Evolutionary conservation across 2,888 invertebrate genomes (phyloP), one percentile per base, ranked within the genome.

Genomic region (Sphaerophoria taeniata): DNA sequence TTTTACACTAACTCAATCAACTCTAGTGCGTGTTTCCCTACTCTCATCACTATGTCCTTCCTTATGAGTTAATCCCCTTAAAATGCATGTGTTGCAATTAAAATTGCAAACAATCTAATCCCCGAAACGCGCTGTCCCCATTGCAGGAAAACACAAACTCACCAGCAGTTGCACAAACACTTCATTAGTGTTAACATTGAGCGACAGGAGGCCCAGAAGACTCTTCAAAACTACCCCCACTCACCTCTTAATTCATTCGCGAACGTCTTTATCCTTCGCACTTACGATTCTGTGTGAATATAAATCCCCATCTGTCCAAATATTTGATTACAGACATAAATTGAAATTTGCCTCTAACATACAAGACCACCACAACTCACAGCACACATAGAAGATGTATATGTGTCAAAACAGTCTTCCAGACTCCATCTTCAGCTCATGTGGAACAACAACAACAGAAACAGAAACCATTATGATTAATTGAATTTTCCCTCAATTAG

Each of bases 291-390:
- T 33, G 56, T 43, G 9, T 39, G 31, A 53, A 51, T 63, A 24
- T 24, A 73, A 80, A 80, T 85, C 73, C 85, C 77, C 86, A 86
- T 78, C 77, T 74, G 78, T 82, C 82, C 86, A 74, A 82, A 82
- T 86, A 82, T 86, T 82, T 86, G 86, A 86, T 86, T 86, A 82
- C 78, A 82, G 65, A 70, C 77, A 86, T 82, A 77, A 86, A 82
- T 82, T 63, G 77, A 73, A 71, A 78, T 85, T 85, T 85, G 72
- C 60, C 24, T 56, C 36, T 47, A 31, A 24, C 24, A 2, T 55
- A 45, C 12, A 58, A 55, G 16, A 49, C 65, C 56, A 47, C n/a
- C 73, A 51, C 45, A 45, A 65, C 49, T 51, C 56, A 55, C 47
- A 39, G 61, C 12, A 36, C 31, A 9, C 12, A 43, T 9, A 6